These are phyloP conservation scores for Atethmia centrago DNA, from an alignment of 2,888 invertebrate genomes.

Conservation along the genomic window DNA sequence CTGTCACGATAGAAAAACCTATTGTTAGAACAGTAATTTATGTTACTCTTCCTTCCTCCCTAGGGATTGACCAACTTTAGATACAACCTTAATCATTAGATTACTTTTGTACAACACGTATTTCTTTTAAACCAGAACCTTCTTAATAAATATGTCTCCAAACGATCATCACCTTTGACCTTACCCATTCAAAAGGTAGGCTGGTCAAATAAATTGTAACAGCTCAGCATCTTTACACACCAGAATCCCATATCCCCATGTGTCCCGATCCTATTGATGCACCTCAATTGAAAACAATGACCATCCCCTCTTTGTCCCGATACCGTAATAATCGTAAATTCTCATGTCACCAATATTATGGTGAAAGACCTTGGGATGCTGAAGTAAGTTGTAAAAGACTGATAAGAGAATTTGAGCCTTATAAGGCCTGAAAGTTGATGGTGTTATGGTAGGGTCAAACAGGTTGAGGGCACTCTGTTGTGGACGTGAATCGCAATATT, in stretches of 20 bases:
- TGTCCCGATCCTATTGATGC: constrained; percentile 34
- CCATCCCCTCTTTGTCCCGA: constrained; percentile 45
- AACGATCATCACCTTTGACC: neutral
- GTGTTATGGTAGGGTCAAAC: neutral
- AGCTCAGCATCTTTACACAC: constrained; percentile 1
- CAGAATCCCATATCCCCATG: constrained; percentile 8
- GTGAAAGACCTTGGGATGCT: constrained; percentile 11
- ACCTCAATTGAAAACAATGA: constrained; percentile 56
- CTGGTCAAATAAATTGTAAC: constrained; percentile 29
- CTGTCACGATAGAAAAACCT: neutral
- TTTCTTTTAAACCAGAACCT: too few species aligned
- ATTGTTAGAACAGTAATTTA: too few species aligned
- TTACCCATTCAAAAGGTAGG: neutral
- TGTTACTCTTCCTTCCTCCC: too few species aligned
- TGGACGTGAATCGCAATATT: too few species aligned
- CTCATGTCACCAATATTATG: constrained; percentile 44
- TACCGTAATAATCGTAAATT: constrained; percentile 61
- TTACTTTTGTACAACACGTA: too few species aligned
- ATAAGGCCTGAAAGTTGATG: constrained; percentile 16
- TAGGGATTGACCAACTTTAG: too few species aligned
- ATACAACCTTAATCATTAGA: too few species aligned
- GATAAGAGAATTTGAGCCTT: constrained; percentile 10
- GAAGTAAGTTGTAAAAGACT: constrained; percentile 31
- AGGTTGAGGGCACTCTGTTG: neutral
- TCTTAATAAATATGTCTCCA: neutral